phyloP scores from a whole-genome alignment of 2,113 vertebrate species.

The Aramus guarauna region DNA sequence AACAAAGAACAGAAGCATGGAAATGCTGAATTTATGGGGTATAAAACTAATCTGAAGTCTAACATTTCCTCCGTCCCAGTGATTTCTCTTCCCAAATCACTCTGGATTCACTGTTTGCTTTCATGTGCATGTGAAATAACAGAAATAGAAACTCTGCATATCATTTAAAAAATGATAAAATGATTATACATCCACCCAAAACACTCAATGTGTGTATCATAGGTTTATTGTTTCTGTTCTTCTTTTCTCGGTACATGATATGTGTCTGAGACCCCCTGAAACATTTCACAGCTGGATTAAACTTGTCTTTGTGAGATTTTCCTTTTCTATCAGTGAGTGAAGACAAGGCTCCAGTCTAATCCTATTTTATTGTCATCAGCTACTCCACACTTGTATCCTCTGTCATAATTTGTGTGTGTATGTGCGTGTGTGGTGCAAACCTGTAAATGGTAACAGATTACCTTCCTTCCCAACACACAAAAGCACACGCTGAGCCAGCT shows the following conservation, averaged over 20 bases:
- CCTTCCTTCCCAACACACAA: not conserved
- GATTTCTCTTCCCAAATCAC: not conserved
- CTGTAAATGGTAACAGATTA: not conserved
- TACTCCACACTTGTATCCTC: not conserved
- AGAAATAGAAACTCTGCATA: not conserved
- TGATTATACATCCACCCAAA: not conserved
- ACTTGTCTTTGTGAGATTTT: not conserved
- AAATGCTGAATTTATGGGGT: not conserved
- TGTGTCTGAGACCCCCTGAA: not conserved
- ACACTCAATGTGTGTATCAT: not conserved
- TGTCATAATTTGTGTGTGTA: not conserved
- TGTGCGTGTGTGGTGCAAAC: not conserved
- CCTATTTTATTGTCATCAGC: not conserved
- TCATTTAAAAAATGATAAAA: not conserved
- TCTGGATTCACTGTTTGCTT: not conserved
- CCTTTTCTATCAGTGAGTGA: not conserved
- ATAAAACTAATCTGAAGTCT: not conserved
- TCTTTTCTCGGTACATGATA: not conserved
- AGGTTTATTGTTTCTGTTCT: not conserved
- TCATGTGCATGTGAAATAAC: not conserved
- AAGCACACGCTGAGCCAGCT: not conserved
- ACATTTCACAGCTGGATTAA: not conserved
- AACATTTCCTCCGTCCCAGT: not conserved
- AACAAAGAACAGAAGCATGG: not conserved
- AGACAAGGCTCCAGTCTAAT: not conserved